Evolutionary conservation across 2,888 invertebrate species (phyloP).

Genomic region (Dryomyza anilis): DNA sequence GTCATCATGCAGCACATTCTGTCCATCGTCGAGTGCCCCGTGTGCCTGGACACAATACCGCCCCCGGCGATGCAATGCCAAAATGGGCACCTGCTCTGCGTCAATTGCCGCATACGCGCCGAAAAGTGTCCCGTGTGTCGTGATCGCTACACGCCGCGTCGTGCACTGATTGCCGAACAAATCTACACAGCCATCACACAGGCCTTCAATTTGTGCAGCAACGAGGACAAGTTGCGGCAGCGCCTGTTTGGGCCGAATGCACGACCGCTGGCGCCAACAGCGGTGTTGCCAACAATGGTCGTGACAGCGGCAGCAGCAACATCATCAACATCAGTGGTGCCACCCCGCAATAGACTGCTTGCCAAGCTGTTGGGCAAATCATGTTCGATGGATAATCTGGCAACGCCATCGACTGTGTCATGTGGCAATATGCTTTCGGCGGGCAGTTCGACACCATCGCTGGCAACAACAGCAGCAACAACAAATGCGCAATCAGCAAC

Average conservation of each 20-base stretch:
- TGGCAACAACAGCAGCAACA: conserved; percentile 12
- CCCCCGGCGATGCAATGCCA: conserved; percentile 71
- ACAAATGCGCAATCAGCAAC: conserved; percentile 25
- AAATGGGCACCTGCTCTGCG: conserved; percentile 70
- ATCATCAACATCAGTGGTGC: not conserved
- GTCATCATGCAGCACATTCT: conserved; percentile 64
- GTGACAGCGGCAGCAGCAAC: conserved; percentile 11
- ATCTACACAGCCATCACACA: conserved; percentile 64
- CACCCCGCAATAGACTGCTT: conserved; percentile 61
- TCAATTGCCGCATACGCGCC: conserved; percentile 67
- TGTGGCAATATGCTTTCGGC: conserved; percentile 18
- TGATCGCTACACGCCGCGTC: conserved; percentile 63
- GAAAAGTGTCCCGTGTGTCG: conserved; percentile 70
- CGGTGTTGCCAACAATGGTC: conserved; percentile 19
- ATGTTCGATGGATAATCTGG: conserved; percentile 63
- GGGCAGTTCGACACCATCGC: conserved; percentile 7
- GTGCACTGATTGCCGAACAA: conserved; percentile 65
- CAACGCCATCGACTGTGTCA: conserved; percentile 33
- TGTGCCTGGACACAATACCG: conserved; percentile 68
- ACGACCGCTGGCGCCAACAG: conserved; percentile 14
- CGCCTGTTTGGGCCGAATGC: conserved; percentile 60
- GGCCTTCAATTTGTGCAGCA: conserved; percentile 62
- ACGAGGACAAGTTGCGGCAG: conserved; percentile 62
- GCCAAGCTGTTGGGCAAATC: conserved; percentile 63
- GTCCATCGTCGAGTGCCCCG: conserved; percentile 68